A percentile compares a stretch with the other conserved stretches of the same genome.
phyloP scores from a whole-genome alignment of 2,888 invertebrate species.

The Bugula neritina region DNA sequence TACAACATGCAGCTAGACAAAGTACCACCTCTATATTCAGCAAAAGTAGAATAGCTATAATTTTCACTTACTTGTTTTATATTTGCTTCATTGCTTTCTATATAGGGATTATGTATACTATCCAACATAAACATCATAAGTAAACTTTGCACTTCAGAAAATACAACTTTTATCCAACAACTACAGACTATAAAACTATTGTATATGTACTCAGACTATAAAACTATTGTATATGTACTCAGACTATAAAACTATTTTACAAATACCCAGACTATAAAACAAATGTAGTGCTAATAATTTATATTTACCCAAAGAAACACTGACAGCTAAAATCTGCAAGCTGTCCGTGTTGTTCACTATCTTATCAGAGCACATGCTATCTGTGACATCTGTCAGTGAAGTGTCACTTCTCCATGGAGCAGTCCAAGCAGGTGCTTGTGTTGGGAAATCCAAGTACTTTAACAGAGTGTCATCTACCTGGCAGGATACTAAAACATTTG shows the following conservation, averaged over 20 bases:
- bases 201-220: too few species aligned
- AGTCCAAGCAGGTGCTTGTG: conserved; percentile 16
- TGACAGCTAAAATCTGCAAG: not conserved
- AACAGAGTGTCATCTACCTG: conserved; percentile 40
- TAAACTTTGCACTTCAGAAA: too few species aligned
- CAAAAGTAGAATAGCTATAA: too few species aligned
- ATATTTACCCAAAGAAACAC: not conserved
- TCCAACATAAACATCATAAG: too few species aligned
- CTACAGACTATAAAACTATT: too few species aligned
- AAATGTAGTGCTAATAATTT: not conserved
- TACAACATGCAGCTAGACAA: not conserved
- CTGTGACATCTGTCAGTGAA: not conserved
- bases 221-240: too few species aligned
- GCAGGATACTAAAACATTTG: not conserved
- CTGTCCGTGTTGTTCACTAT: not conserved
- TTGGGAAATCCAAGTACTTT: conserved; percentile 35
- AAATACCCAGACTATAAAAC: not conserved
- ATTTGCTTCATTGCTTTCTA: too few species aligned
- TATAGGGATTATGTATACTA: too few species aligned
- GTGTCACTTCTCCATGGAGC: not conserved
- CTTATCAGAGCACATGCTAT: not conserved
- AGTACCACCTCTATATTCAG: too few species aligned
- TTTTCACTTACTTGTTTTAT: too few species aligned
- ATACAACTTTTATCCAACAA: too few species aligned
- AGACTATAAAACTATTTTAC: too few species aligned